A percentile compares a stretch with the other conserved stretches of the same genome.
Conservation (phyloP, 2,113 vertebrate species). For the Lagopus leucura region DNA sequence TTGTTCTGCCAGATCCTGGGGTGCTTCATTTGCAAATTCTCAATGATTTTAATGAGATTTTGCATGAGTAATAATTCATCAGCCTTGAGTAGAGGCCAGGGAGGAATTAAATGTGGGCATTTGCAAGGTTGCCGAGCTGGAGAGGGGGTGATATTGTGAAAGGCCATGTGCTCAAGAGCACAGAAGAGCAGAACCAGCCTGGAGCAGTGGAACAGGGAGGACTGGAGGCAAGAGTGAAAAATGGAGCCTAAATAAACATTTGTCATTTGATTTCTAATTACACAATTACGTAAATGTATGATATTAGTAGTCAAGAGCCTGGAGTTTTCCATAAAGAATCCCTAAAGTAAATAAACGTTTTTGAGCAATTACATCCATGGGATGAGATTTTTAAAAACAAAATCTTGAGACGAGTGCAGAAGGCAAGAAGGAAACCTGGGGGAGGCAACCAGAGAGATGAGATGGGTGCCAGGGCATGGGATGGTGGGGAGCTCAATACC, state of each 20-base stretch:
- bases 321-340: conserved; percentile 79
- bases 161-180: neutral
- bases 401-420: neutral
- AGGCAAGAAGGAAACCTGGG: neutral
- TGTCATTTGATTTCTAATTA: conserved; percentile 75
- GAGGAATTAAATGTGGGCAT: accelerated
- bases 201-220: neutral
- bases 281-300: conserved; percentile 73
- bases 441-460: neutral
- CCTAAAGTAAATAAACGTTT: conserved; percentile 78
- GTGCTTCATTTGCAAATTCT: neutral
- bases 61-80: neutral
- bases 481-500: conserved; percentile 32
- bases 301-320: conserved; percentile 78
- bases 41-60: neutral
- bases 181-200: neutral
- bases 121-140: neutral
- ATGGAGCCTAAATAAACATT: conserved; percentile 47
- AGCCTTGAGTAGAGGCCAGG: neutral
- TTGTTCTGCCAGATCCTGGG: neutral
- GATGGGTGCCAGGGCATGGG: neutral
- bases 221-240: neutral
- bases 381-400: conserved; percentile 31
- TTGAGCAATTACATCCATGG: conserved; percentile 62
- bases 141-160: neutral